phyloP scores from a whole-genome alignment of 2,797 vertebrate species.

The Clarias laeviceps region DNA sequence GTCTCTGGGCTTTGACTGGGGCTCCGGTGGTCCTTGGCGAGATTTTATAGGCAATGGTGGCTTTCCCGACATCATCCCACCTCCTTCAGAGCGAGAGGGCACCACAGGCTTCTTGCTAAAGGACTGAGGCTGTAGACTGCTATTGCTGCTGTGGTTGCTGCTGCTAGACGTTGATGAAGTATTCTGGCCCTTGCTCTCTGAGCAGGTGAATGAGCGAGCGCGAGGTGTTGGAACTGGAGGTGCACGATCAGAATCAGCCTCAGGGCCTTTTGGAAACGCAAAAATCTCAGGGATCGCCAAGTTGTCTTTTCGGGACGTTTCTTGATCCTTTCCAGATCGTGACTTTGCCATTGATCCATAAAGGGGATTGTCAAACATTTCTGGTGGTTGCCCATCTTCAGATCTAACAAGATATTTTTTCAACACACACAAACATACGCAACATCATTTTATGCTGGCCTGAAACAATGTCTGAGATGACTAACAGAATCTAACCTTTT shows the following conservation, averaged over 20 bases:
- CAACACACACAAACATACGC: background rate
- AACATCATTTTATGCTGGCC: background rate
- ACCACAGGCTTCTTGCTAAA: constrained; percentile 81
- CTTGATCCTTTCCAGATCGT: constrained; percentile 76
- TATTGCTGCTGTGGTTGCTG: constrained; percentile 33
- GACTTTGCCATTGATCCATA: constrained; percentile 82
- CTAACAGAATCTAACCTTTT: background rate
- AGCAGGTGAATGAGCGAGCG: constrained; percentile 85
- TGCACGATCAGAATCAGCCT: constrained; percentile 69
- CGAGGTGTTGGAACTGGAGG: constrained; percentile 79
- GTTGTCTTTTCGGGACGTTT: constrained; percentile 75
- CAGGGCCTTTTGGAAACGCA: constrained; percentile 69
- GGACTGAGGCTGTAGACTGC: constrained; percentile 51
- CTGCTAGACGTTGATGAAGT: constrained; percentile 36
- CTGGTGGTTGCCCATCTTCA: constrained; percentile 73
- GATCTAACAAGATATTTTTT: constrained; percentile 30
- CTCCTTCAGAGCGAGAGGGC: constrained; percentile 81
- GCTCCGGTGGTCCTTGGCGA: constrained; percentile 68
- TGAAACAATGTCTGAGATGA: background rate
- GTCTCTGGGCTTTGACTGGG: constrained; percentile 77
- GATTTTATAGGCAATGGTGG: constrained; percentile 85
- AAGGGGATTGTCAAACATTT: constrained; percentile 97
- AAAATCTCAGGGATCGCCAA: constrained; percentile 66
- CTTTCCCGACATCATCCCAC: constrained; percentile 62
- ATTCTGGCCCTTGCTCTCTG: constrained; percentile 76